Conservation (phyloP, 2,888 invertebrate species). For the Coleophora flavipennella region DNA sequence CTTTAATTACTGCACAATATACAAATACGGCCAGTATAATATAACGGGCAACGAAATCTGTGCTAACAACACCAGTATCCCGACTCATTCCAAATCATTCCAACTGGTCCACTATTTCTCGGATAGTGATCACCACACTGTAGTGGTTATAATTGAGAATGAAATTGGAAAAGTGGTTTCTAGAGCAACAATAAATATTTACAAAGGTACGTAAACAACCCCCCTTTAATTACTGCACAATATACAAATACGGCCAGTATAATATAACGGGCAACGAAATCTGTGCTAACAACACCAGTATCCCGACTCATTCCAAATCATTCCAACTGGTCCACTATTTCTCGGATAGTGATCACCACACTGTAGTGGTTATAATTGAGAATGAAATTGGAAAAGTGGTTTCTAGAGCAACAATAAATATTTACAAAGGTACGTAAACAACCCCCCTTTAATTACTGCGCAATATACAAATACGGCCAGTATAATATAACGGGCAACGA, state of each 20-base stretch:
- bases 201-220: conserved; percentile 79
- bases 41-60: conserved; percentile 86
- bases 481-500: conserved; percentile 85
- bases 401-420: conserved; percentile 81
- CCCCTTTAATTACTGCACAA: conserved; percentile 80
- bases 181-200: conserved; percentile 84
- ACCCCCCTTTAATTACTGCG: conserved; percentile 80
- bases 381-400: conserved; percentile 82
- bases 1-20: conserved; percentile 79
- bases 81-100: conserved; percentile 72
- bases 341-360: conserved; percentile 78
- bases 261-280: conserved; percentile 86
- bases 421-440: conserved; percentile 83
- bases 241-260: conserved; percentile 75
- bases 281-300: conserved; percentile 54
- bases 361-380: conserved; percentile 82
- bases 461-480: conserved; percentile 73
- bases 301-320: conserved; percentile 61
- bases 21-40: conserved; percentile 77
- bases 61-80: conserved; percentile 24
- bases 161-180: conserved; percentile 79
- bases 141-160: conserved; percentile 85
- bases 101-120: conserved; percentile 78
- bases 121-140: conserved; percentile 79
- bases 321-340: conserved; percentile 81